Evolutionary conservation across 2,113 vertebrate genomes (phyloP).

Genomic region (Bubo bubo): DNA sequence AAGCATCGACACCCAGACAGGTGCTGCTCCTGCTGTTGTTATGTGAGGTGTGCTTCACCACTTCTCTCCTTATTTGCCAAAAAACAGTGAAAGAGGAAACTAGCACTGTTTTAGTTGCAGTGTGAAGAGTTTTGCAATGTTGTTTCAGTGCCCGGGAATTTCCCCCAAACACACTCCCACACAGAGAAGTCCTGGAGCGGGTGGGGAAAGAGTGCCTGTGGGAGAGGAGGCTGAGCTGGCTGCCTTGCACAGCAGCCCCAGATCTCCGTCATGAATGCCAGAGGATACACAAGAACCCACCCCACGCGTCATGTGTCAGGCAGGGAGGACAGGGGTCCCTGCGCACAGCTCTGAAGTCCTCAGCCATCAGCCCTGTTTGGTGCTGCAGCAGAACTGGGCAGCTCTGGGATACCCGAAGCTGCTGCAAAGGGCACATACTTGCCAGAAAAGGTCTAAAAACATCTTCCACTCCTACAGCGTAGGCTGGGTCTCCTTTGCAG

Average conservation of each 20-base stretch:
- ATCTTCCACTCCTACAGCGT: background rate
- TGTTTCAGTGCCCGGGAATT: background rate
- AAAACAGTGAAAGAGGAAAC: background rate
- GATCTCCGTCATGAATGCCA: fast-evolving
- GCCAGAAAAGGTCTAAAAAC: background rate
- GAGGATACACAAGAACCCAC: background rate
- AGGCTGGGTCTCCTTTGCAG: background rate
- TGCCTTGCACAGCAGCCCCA: background rate
- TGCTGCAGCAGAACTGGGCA: background rate
- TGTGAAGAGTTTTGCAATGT: background rate
- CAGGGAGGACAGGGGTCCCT: background rate
- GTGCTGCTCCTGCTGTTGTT: background rate
- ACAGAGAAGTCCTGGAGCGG: background rate
- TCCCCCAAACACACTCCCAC: background rate
- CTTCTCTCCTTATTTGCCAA: background rate
- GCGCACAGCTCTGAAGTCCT: background rate
- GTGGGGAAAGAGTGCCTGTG: background rate
- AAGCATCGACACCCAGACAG: fast-evolving
- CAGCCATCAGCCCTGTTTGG: fast-evolving
- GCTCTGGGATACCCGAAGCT: background rate
- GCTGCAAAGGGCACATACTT: background rate
- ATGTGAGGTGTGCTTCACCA: background rate
- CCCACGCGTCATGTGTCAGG: fast-evolving
- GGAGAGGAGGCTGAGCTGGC: background rate
- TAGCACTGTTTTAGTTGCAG: background rate